Percentiles rank a stretch among this genome's conserved stretches.
Conservation (phyloP, 2,113 vertebrate genomes). For the Microcebus griseorufus region DNA sequence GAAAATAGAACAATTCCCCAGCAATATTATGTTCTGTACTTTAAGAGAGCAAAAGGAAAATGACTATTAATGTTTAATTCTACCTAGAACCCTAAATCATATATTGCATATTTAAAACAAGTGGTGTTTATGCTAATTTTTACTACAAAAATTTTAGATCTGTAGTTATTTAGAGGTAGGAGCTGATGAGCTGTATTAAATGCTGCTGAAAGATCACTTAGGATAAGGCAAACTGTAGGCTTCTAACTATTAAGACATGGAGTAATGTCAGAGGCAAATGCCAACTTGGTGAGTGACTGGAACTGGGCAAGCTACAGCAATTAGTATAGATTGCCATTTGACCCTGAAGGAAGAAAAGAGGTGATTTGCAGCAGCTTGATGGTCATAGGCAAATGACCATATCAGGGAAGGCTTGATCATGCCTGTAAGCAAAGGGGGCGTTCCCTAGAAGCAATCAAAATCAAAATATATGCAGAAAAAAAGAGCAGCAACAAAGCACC, state of each 20-base stretch:
- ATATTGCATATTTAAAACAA: not conserved
- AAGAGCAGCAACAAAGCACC: not conserved
- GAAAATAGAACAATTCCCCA: not conserved
- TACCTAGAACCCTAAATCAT: not conserved
- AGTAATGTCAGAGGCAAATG: not conserved
- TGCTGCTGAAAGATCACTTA: not conserved
- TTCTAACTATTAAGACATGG: not conserved
- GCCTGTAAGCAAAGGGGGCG: not conserved
- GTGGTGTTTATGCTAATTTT: not conserved
- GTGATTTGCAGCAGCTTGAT: not conserved
- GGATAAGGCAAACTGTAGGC: not conserved
- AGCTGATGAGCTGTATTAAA: not conserved
- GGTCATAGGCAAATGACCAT: not conserved
- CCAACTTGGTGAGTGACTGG: not conserved
- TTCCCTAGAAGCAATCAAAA: not conserved
- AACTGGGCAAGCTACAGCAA: not conserved
- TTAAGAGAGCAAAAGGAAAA: not conserved
- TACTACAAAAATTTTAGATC: not conserved
- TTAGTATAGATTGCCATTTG: not conserved
- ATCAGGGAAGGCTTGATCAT: not conserved
- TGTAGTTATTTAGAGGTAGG: not conserved
- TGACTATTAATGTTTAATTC: not conserved
- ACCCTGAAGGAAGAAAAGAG: not conserved
- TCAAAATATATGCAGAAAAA: not conserved
- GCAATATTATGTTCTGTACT: not conserved